Evolutionary conservation across 37 sponge, comb jelly and placozoan genomes (phyloP), one percentile per base, ranked within the genome.

Genomic region (Agelas oroides): DNA sequence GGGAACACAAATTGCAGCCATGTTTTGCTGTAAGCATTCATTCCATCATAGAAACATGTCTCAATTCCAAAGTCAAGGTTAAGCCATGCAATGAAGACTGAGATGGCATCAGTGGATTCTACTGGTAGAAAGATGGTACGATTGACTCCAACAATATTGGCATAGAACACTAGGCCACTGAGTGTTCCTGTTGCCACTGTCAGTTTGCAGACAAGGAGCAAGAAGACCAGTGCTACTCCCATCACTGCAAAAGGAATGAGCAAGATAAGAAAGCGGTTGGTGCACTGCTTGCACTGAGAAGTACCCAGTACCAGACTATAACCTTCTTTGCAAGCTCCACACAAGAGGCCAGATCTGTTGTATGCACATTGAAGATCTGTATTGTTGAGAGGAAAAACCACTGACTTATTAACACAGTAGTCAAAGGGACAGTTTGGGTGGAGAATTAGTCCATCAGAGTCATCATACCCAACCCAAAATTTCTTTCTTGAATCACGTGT

Each of bases 1-100:
- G 80, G 80, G 55, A 80, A 80, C 53, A 80, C 33, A 68, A 80
- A 18, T 12, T 68, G 35, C 2, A 80, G 69, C 80, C 80, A 80
- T 17, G 83, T 78, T 46, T 78, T 78, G 28, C 18, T 28, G 36
- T 40, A 78, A 37, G 53, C 41, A 24, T 62, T 34, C 40, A 78
- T 35, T 30, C 79, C 79, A 64, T 78, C 65, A 36, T 40, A 62
- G 41, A 78, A 78, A 41, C 79, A 78, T 21, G 46, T 40, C 35
- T 62, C 65, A 23, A 78, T 63, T 23, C 79, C 79, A 23, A 62
- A 24, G 65, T 78, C 67, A 23, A 78, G 30, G 65, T 78, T 78
- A 15, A 78, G 24, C 79, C 79, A 78, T 16, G 64, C 37, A 23
- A 78, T 65, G 30, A 78, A 78, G 46, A 46, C 46, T 8, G 46